A percentile compares a stretch with the other conserved stretches of the same genome.
phyloP scores from a whole-genome alignment of 2,888 invertebrate genomes.

The Xylocampa areola region DNA sequence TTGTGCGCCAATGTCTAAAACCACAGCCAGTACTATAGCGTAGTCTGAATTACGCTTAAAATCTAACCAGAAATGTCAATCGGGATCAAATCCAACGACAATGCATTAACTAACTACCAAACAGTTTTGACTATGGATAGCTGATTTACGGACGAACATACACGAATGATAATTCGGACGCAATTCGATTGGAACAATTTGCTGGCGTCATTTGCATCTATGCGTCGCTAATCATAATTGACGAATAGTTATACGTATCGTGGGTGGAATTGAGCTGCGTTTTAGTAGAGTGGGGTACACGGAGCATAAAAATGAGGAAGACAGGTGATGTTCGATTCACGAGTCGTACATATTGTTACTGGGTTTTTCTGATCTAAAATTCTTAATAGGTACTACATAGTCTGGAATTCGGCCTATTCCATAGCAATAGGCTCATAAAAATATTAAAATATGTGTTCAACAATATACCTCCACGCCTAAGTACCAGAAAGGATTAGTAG shows the following conservation, averaged over 20 bases:
- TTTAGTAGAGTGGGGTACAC: background rate
- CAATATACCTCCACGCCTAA: too few relatives aligned
- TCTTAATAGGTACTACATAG: too few relatives aligned
- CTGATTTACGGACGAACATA: conserved; percentile 55
- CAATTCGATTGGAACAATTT: conserved; percentile 63
- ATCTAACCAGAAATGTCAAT: conserved; percentile 21
- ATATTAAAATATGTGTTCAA: too few relatives aligned
- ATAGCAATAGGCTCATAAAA: too few relatives aligned
- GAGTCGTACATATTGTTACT: too few relatives aligned
- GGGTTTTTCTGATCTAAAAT: too few relatives aligned
- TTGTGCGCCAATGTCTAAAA: too few relatives aligned
- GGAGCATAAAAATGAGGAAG: conserved; percentile 8
- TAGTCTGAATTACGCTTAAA: background rate
- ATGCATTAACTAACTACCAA: conserved; percentile 41
- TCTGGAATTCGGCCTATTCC: too few relatives aligned
- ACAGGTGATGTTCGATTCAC: background rate
- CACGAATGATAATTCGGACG: conserved; percentile 54
- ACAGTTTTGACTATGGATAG: conserved; percentile 51
- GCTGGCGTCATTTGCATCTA: conserved; percentile 61
- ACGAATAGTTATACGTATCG: conserved; percentile 47
- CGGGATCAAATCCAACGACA: conserved; percentile 1
- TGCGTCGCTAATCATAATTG: conserved; percentile 63
- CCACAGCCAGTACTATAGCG: too few relatives aligned
- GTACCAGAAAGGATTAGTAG: too few relatives aligned
- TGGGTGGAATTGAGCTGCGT: conserved; percentile 15